Percentiles rank a stretch among this genome's conserved stretches.
Conservation (phyloP, 2,888 invertebrate genomes). For the Morpho helenor region DNA sequence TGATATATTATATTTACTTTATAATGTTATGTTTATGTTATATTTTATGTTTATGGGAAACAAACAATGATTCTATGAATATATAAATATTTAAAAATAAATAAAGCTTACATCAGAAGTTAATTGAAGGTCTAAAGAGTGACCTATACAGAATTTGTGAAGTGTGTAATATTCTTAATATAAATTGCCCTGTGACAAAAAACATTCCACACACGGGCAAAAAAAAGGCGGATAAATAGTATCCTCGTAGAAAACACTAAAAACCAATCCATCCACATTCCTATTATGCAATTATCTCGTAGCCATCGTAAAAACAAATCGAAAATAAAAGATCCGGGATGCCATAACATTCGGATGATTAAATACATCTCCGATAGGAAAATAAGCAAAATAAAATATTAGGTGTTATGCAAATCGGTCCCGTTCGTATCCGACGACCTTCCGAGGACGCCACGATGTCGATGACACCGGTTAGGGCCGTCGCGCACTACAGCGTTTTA, state of each 20-base stretch:
- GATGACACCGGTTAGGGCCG: conserved; percentile 42
- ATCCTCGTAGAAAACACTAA: conserved; percentile 6
- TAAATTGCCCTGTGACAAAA: too few relatives aligned
- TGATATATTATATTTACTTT: too few relatives aligned
- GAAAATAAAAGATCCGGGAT: conserved; percentile 26
- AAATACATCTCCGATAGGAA: conserved; percentile 18
- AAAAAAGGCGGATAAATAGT: too few relatives aligned
- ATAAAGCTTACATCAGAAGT: too few relatives aligned
- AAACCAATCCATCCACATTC: conserved; percentile 17
- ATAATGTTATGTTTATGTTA: too few relatives aligned
- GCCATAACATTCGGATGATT: conserved; percentile 19
- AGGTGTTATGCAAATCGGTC: conserved; percentile 23
- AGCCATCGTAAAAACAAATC: conserved; percentile 14
- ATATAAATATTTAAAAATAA: too few relatives aligned
- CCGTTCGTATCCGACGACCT: conserved; percentile 43
- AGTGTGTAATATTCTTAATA: too few relatives aligned
- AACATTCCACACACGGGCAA: too few relatives aligned
- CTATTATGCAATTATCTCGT: conserved; percentile 19
- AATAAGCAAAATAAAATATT: conserved; percentile 21
- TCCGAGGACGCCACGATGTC: conserved; percentile 51
- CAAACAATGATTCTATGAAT: too few relatives aligned
- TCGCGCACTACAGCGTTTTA: conserved; percentile 13
- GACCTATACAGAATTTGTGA: too few relatives aligned
- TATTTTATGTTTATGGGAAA: too few relatives aligned
- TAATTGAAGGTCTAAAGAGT: too few relatives aligned